Evolutionary conservation across 2,797 vertebrate genomes (phyloP).

Genomic region (Sylvilagus floridanus): DNA sequence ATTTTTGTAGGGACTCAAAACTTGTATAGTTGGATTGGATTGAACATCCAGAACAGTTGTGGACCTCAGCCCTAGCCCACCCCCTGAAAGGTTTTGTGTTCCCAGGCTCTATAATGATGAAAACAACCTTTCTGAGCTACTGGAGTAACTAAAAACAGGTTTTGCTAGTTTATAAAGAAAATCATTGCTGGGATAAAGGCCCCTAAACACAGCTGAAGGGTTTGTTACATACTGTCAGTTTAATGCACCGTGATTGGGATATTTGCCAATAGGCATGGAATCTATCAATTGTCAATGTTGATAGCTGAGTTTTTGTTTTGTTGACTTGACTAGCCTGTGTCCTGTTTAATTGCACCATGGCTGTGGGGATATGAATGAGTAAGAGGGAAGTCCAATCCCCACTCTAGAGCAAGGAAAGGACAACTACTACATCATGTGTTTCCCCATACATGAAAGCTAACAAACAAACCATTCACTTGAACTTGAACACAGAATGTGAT

Average conservation of each 20-base stretch:
- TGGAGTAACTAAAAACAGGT: background rate
- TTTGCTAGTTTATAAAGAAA: conserved; percentile 40
- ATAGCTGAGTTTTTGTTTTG: conserved; percentile 31
- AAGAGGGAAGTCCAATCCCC: background rate
- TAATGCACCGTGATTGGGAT: conserved; percentile 46
- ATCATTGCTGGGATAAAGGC: conserved; percentile 10
- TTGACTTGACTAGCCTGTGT: background rate
- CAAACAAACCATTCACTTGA: too few species aligned
- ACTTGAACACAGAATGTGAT: too few species aligned
- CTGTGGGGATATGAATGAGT: background rate
- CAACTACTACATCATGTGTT: too few species aligned
- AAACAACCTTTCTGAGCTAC: background rate
- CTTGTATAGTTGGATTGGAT: background rate
- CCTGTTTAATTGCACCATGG: background rate
- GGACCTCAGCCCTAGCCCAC: background rate
- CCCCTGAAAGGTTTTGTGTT: background rate
- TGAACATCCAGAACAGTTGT: background rate
- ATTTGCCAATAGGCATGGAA: conserved; percentile 50
- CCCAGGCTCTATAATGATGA: background rate
- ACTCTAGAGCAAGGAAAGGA: background rate
- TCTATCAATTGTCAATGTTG: conserved; percentile 47
- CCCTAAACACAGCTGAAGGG: background rate
- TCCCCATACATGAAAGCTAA: too few species aligned
- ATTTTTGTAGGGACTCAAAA: background rate
- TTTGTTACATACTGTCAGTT: conserved; percentile 53